These are phyloP conservation scores for Amphiprion ocellaris DNA, from an alignment of 2,113 vertebrate genomes.

Conservation along the genomic window DNA sequence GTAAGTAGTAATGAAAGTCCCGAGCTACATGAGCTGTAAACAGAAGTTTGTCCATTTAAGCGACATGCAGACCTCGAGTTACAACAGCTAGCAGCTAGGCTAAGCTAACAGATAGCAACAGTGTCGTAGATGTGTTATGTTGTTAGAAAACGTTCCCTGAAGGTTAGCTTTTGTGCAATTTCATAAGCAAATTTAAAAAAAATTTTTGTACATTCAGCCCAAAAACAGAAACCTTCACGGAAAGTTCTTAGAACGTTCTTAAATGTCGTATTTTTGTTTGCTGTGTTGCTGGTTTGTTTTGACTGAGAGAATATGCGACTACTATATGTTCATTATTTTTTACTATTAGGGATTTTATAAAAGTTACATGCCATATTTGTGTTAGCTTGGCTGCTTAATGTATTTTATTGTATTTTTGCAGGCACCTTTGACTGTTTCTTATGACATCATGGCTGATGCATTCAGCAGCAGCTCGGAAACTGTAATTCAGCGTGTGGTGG, in stretches of 20 bases:
- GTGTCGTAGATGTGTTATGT: neutral
- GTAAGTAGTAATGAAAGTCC: neutral
- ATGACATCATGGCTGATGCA: conserved; percentile 71
- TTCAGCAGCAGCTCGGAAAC: conserved; percentile 83
- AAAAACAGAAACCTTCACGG: no score
- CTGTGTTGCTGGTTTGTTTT: no score
- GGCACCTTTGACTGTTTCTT: neutral
- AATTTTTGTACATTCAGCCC: no score
- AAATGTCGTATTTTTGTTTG: no score
- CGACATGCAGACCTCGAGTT: neutral
- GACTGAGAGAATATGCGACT: no score
- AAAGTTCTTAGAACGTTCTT: no score
- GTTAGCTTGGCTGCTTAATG: neutral
- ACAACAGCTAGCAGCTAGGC: conserved; percentile 5
- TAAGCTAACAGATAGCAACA: conserved; percentile 1
- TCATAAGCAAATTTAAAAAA: neutral
- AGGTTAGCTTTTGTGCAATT: neutral
- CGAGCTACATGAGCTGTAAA: neutral
- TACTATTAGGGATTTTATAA: neutral
- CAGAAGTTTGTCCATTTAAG: neutral
- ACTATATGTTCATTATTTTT: no score
- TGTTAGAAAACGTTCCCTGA: neutral
- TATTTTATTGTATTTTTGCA: neutral
- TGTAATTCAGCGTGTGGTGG: conserved; percentile 72
- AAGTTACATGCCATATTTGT: neutral